Percentiles rank a stretch among this genome's conserved stretches.
phyloP scores from a whole-genome alignment of 2,888 invertebrate species.

The Leptopilina syphax region DNA sequence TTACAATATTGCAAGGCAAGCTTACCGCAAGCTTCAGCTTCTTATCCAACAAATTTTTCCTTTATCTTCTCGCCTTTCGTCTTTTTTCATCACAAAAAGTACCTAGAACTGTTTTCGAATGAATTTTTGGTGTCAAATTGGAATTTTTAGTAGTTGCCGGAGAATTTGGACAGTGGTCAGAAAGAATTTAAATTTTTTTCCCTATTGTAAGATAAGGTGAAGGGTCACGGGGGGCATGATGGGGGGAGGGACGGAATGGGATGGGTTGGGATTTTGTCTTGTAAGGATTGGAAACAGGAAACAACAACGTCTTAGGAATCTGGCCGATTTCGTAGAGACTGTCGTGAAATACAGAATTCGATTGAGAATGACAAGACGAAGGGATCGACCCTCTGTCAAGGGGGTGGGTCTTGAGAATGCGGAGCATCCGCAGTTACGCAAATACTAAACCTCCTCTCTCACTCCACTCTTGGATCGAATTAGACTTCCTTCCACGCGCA shows the following conservation, averaged over 20 bases:
- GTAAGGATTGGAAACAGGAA: conserved; percentile 51
- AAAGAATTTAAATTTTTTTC: conserved; percentile 71
- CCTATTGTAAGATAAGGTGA: conserved; percentile 48
- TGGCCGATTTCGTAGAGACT: conserved; percentile 66
- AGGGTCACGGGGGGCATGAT: too few relatives aligned
- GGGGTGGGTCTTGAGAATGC: conserved; percentile 65
- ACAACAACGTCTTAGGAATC: conserved; percentile 73
- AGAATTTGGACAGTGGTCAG: conserved; percentile 67
- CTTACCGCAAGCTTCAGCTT: too few relatives aligned
- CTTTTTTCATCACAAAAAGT: too few relatives aligned
- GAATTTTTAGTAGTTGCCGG: conserved; percentile 73
- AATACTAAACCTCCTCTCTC: conserved; percentile 68
- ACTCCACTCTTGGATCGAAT: conserved; percentile 61
- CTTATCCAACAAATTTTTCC: too few relatives aligned
- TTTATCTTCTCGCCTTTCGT: too few relatives aligned
- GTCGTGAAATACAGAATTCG: conserved; percentile 73
- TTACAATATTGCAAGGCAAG: too few relatives aligned
- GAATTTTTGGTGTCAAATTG: conserved; percentile 67
- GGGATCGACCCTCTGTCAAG: conserved; percentile 59
- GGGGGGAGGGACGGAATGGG: too few relatives aligned
- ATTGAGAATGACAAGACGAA: conserved; percentile 71
- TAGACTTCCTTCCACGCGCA: conserved; percentile 54
- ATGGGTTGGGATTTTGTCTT: conserved; percentile 6
- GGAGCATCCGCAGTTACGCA: conserved; percentile 70
- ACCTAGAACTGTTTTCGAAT: too few relatives aligned